Base-by-base conservation (phyloP, 2,888 invertebrate genomes). In the Pristionchus mayeri region DNA sequence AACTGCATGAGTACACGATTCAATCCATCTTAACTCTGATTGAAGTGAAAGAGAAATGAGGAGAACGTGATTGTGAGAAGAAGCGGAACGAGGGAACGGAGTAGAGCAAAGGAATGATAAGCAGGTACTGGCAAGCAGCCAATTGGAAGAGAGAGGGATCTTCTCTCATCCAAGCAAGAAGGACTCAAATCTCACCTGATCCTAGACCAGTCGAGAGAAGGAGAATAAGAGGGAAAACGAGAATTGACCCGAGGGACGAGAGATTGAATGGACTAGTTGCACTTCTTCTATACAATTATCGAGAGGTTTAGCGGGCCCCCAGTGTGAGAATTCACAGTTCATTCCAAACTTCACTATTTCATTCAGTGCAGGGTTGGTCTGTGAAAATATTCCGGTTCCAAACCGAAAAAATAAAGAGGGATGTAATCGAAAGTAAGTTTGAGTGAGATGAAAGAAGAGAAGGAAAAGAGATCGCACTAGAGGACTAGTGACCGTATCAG, bases 161-260 rank as follows among this genome's bases (percentile, higher is more conserved):
- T 52, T 52, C 52, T 52, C 18, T 54, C 24, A 24, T 24, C 30
- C 57, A 60, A 60, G 57, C 57, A 60, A 60, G 57, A 60, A 60
- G 27, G 30, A 24, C 57, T 60, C 57, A 60, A 60, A 60, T 60
- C 57, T 60, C 27, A 30, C 57, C 57, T 60, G 30, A 60, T 60
- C 57, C 57, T 24, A 60, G 57, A 60, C 57, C 30, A 60, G 57
- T 60, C 57, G 30, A 60, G 57, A 60, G 30, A 30, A 27, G 57
- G 57, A 60, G 57, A 60, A 60, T 60, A 60, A 60, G 30, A 60
- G 57, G 24, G 57, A 60, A 60, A 60, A 60, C 57, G 57, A 60
- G 57, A 60, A 60, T 11, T 60, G 57, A 60, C 57, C 57, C 27
- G 57, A 60, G 57, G 57, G 57, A 54, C 24, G 30, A 60, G 57